A percentile compares a stretch with the other conserved stretches of the same genome.
These are phyloP conservation scores for Camelus dromedarius DNA, from an alignment of 2,113 vertebrate species.

Conservation along the genomic window DNA sequence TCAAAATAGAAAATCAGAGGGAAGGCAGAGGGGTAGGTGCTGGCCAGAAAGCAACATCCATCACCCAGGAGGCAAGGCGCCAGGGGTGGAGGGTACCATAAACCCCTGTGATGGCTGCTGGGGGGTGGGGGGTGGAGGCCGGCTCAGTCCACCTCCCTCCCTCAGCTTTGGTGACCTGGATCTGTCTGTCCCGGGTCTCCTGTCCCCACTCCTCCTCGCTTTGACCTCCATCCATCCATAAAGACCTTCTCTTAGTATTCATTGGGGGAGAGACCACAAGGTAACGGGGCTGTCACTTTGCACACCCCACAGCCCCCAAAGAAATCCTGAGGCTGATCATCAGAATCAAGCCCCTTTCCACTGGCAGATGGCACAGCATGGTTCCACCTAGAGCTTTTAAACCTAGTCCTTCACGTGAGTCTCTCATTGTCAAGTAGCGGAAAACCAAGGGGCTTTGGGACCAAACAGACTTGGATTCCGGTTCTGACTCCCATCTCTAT, in stretches of 20 bases:
- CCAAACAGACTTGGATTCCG: background rate
- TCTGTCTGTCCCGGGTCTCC: background rate
- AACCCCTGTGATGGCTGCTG: background rate
- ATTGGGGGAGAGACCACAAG: background rate
- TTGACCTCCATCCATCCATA: background rate
- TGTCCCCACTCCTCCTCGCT: background rate
- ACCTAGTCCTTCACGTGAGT: background rate
- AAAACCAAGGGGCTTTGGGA: background rate
- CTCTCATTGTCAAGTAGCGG: background rate
- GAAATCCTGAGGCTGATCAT: background rate
- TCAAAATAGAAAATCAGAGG: background rate
- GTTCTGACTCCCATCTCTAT: background rate
- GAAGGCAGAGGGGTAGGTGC: background rate
- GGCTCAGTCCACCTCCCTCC: background rate
- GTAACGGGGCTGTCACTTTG: too few species aligned
- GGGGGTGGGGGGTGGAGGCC: background rate
- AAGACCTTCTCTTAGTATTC: background rate
- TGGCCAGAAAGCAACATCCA: background rate
- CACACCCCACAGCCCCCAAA: background rate
- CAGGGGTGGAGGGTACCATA: accelerated
- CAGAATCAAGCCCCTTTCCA: accelerated
- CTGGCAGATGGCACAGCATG: accelerated
- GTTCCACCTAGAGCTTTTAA: background rate
- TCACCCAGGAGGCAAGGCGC: background rate
- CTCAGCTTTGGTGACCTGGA: accelerated